Base-by-base conservation (phyloP, 2,113 vertebrate species). In the Nettapus auritus region DNA sequence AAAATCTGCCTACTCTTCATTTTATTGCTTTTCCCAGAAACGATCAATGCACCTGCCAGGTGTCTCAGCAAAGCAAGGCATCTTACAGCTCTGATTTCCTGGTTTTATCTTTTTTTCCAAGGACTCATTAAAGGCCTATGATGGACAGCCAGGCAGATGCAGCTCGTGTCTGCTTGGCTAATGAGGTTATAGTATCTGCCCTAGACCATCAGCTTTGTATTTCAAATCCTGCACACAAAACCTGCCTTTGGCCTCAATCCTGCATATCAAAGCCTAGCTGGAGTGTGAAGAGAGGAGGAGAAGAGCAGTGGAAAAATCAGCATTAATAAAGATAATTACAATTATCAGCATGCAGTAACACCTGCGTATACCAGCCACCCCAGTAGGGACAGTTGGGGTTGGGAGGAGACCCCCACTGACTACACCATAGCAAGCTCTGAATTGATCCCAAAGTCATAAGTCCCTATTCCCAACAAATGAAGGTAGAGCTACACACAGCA, bases 371-470 rank as follows among this genome's bases (percentile, higher is more conserved):
- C 19, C 7, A 56, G 68, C 40, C 22, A 69, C 6, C 38, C 13
- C 36, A 25, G 31, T 0, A 0, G 56, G 31, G 74, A 75, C n/a
- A 38, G 3, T 0, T 44, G 23, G 26, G 13, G 9, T 12, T 66
- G 31, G 48, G 10, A 46, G 31, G 36, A 52, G 79, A 42, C 19
- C 21, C 38, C 36, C 1, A 1, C 18, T 28, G 71, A 67, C 46
- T 89, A 22, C 44, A 33, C 48, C 40, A 76, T 10, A 60, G 9
- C 56, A 76, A 46, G 9, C 14, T 64, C 55, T 64, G 81, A 69
- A 59, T 80, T 21, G 31, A 9, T 14, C 38, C 50, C 38, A n/a
- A 80, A 88, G 57, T 42, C 4, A 0, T 31, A 86, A 63, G 50
- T 22, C 31, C 46, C 46, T 33, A 55, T 44, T 82, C 57, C 59